Evolutionary conservation across 1,140 invertebrate genomes (phyloP).

Genomic region (Procambarus virginalis): DNA sequence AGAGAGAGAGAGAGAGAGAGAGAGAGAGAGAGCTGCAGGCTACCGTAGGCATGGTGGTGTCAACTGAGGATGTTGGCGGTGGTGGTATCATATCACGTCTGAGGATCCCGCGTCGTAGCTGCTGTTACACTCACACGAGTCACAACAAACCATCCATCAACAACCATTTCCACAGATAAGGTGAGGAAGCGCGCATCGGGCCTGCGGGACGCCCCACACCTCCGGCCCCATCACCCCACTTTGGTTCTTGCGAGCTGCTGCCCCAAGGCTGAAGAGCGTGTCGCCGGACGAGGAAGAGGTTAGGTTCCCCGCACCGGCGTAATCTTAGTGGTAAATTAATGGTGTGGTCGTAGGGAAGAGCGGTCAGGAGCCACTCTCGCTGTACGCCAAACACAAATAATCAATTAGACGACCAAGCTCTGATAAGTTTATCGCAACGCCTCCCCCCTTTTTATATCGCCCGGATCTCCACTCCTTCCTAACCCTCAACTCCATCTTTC

Average conservation of each 20-base stretch:
- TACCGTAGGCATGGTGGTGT: slow-evolving; percentile 29
- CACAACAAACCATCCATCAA: slow-evolving; percentile 68
- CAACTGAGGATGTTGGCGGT: slow-evolving; percentile 22
- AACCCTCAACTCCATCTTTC: slow-evolving; percentile 4
- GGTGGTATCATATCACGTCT: slow-evolving; percentile 55
- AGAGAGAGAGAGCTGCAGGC: not conserved
- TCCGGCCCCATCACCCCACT: not conserved
- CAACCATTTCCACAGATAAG: slow-evolving; percentile 65
- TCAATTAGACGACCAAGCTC: slow-evolving; percentile 63
- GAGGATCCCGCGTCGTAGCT: slow-evolving; percentile 53
- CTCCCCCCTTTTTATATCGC: slow-evolving; percentile 63
- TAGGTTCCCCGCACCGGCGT: slow-evolving; percentile 35
- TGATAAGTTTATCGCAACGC: slow-evolving; percentile 66
- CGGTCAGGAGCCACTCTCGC: slow-evolving; percentile 65
- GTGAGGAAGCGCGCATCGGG: slow-evolving; percentile 41
- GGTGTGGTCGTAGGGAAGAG: slow-evolving; percentile 62
- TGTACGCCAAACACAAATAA: slow-evolving; percentile 68
- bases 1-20: slow-evolving; percentile 22
- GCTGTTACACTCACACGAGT: slow-evolving; percentile 66
- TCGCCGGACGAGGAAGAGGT: not conserved
- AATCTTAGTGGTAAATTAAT: slow-evolving; percentile 66
- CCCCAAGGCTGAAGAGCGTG: not conserved
- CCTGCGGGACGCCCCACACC: not conserved
- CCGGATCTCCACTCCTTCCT: slow-evolving; percentile 39
- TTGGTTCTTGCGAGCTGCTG: slow-evolving; percentile 9